phyloP scores from a whole-genome alignment of 92 coral and sea anemone species.

The Porites cylindrica region DNA sequence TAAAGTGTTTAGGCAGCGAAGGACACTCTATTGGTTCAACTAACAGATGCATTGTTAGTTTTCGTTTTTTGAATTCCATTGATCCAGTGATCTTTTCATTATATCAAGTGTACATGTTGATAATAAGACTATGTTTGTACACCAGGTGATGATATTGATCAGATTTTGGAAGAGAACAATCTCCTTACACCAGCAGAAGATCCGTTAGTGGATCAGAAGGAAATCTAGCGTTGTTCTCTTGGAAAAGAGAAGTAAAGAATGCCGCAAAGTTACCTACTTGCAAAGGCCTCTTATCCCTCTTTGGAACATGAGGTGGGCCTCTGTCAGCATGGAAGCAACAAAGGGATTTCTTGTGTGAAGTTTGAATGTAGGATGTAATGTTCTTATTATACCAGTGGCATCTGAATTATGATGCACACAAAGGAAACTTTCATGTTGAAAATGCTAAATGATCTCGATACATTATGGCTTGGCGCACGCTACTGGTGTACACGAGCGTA shows the following conservation, averaged over 20 bases:
- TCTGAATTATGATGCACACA: neutral
- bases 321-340: too few relatives aligned
- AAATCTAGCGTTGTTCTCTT: neutral
- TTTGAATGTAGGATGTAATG: neutral
- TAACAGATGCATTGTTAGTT: too few relatives aligned
- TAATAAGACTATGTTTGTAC: neutral
- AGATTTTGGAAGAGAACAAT: constrained; percentile 87
- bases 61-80: too few relatives aligned
- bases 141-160: constrained; percentile 73
- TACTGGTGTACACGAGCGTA: too few relatives aligned
- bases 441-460: neutral
- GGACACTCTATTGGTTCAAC: too few relatives aligned
- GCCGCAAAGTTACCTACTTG: neutral
- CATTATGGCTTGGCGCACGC: too few relatives aligned
- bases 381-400: neutral
- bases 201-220: neutral
- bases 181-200: constrained; percentile 26
- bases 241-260: neutral
- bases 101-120: neutral
- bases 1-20: too few relatives aligned
- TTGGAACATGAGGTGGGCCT: too few relatives aligned
- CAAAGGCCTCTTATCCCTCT: neutral
- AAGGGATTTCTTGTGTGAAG: too few relatives aligned
- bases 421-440: neutral
- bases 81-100: neutral